A percentile compares a stretch with the other conserved stretches of the same genome.
These are phyloP conservation scores for Paralvinella palmiformis DNA, from an alignment of 1,140 invertebrate genomes.

Conservation along the genomic window DNA sequence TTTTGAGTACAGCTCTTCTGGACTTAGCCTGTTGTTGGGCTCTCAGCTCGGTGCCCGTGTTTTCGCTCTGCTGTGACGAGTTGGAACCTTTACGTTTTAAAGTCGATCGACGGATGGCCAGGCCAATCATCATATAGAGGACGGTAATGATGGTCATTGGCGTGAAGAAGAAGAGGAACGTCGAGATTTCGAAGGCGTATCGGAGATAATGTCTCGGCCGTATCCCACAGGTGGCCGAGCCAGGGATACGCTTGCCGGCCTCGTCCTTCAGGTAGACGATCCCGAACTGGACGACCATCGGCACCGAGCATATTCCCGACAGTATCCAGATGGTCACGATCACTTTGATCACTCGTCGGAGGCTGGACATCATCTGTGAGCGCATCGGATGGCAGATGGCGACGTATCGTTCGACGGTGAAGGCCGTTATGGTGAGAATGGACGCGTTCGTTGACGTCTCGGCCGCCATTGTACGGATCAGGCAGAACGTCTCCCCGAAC, in stretches of 20 bases:
- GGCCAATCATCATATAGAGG: constrained; percentile 43
- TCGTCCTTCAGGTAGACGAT: constrained; percentile 35
- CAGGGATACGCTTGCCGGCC: constrained; percentile 24
- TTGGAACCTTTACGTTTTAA: constrained; percentile 20
- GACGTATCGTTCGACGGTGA: constrained; percentile 47
- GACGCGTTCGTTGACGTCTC: constrained; percentile 69
- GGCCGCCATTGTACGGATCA: constrained; percentile 70
- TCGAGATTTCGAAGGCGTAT: constrained; percentile 27
- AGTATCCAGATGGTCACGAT: constrained; percentile 73
- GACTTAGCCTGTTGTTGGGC: constrained; percentile 25
- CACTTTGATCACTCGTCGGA: constrained; percentile 69
- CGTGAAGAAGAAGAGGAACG: constrained; percentile 44
- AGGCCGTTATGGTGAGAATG: constrained; percentile 46
- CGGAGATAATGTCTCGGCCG: constrained; percentile 5
- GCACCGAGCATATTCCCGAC: constrained; percentile 69
- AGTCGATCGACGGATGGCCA: constrained; percentile 37
- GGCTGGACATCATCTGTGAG: constrained; percentile 46
- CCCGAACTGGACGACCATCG: constrained; percentile 47
- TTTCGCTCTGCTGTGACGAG: constrained; percentile 15
- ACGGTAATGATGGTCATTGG: constrained; percentile 46
- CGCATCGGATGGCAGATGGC: constrained; percentile 45
- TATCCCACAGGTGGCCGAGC: constrained; percentile 29
- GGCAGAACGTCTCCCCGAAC: constrained; percentile 78
- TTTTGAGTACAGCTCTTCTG: constrained; percentile 37
- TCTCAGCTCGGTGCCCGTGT: constrained; percentile 10